Conservation (phyloP, 2,888 invertebrate genomes). For the Hydriomena furcata region DNA sequence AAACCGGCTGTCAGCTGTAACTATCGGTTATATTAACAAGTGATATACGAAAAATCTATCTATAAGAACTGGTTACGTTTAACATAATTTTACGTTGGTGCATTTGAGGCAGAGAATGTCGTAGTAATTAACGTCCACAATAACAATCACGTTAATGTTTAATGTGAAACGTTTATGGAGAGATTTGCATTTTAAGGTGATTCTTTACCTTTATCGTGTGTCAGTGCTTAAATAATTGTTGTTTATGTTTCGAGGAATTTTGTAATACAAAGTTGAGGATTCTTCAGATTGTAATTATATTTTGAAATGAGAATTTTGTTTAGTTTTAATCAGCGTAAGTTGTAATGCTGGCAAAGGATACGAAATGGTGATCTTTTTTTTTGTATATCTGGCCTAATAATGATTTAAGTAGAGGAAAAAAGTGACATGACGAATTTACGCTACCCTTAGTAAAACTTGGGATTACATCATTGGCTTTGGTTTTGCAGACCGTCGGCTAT, state of each 20-base stretch:
- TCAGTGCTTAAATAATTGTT: conserved; percentile 54
- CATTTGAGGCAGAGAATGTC: conserved; percentile 55
- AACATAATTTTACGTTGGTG: not conserved
- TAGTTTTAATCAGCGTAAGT: conserved; percentile 9
- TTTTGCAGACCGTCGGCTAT: conserved; percentile 24
- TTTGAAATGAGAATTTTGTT: conserved; percentile 3
- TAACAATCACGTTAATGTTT: conserved; percentile 64
- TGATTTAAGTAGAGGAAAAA: too few relatives aligned
- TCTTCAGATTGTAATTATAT: conserved; percentile 23
- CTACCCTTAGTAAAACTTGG: too few relatives aligned
- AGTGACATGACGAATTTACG: too few relatives aligned
- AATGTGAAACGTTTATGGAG: conserved; percentile 57
- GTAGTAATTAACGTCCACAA: conserved; percentile 72
- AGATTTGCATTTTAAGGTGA: conserved; percentile 59
- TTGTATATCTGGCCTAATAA: too few relatives aligned
- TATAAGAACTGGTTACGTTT: not conserved
- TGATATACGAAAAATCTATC: not conserved
- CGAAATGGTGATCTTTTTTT: too few relatives aligned
- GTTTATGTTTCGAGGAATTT: conserved; percentile 47
- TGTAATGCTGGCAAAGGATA: not conserved
- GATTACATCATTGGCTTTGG: not conserved
- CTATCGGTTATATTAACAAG: not conserved
- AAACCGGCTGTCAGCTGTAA: not conserved
- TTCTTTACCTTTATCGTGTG: conserved; percentile 54
- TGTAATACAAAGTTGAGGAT: conserved; percentile 36